phyloP scores from a whole-genome alignment of 1,140 invertebrate genomes.

The Solen grandis region DNA sequence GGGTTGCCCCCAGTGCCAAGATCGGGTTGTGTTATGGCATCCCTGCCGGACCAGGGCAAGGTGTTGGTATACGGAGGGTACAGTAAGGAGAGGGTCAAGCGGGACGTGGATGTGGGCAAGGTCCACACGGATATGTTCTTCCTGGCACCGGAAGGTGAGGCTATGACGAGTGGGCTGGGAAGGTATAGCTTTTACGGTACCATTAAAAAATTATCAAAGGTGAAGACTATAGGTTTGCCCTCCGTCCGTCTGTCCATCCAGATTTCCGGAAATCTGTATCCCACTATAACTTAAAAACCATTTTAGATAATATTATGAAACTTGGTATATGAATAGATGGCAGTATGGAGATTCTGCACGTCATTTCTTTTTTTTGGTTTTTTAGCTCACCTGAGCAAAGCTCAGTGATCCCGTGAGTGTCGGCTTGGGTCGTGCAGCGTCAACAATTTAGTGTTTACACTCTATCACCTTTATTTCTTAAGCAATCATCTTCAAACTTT shows the following conservation, averaged over 20 bases:
- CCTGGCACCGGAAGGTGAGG: conserved; percentile 87
- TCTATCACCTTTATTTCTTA: no score
- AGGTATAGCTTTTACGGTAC: neutral
- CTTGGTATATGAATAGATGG: no score
- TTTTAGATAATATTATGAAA: no score
- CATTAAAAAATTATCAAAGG: neutral
- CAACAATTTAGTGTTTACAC: no score
- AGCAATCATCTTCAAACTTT: no score
- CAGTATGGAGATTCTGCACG: no score
- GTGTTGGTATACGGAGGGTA: conserved; percentile 94
- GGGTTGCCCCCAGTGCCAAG: conserved; percentile 77
- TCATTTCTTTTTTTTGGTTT: no score
- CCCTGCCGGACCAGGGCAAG: conserved; percentile 83
- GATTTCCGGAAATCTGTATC: no score
- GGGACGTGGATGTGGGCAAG: conserved; percentile 90
- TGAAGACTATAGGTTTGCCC: neutral
- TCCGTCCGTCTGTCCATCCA: no score
- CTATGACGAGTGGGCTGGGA: no score
- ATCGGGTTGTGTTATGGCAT: conserved; percentile 88
- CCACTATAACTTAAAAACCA: no score
- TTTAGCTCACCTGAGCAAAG: neutral
- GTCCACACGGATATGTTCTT: conserved; percentile 92
- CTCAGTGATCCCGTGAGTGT: neutral
- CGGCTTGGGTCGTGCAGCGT: no score
- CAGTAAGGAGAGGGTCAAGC: conserved; percentile 89